Evolutionary conservation across 2,797 vertebrate genomes (phyloP).

Genomic region (Toxotes lorentzi): DNA sequence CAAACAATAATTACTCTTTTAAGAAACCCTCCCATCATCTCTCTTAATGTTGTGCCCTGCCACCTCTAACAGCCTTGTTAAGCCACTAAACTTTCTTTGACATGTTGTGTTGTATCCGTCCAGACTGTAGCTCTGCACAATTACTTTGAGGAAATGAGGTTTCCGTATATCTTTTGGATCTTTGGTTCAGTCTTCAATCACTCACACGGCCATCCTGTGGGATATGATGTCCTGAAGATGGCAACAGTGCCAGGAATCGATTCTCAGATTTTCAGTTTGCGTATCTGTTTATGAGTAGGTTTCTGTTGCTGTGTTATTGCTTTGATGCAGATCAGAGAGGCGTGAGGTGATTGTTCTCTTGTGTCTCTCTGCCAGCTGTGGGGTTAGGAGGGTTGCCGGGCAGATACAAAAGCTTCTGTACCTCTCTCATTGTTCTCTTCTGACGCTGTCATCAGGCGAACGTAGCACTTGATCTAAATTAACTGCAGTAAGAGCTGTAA

Average conservation of each 20-base stretch:
- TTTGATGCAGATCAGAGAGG: constrained; percentile 69
- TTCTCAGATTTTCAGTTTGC: constrained; percentile 51
- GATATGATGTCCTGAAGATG: constrained; percentile 31
- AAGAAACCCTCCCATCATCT: not conserved
- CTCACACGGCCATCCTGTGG: constrained; percentile 10
- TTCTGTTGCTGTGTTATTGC: constrained; percentile 33
- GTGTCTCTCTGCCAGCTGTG: constrained; percentile 60
- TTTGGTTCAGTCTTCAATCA: constrained; percentile 20
- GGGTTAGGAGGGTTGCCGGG: constrained; percentile 10
- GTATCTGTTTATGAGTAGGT: constrained; percentile 32
- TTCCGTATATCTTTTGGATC: constrained; percentile 25
- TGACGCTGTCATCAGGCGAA: constrained; percentile 48
- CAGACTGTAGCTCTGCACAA: constrained; percentile 9
- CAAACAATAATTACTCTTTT: not conserved
- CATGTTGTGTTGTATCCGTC: constrained; percentile 22
- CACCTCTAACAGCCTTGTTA: constrained; percentile 22
- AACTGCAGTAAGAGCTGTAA: constrained; percentile 3
- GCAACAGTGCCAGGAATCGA: constrained; percentile 35
- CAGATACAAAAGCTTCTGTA: constrained; percentile 43
- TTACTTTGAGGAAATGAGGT: constrained; percentile 43
- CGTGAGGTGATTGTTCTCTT: constrained; percentile 44
- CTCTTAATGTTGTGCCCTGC: not conserved
- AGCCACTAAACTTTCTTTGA: constrained; percentile 19
- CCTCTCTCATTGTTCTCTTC: constrained; percentile 31
- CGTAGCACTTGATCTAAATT: constrained; percentile 24